Evolutionary conservation across 2,797 vertebrate species (phyloP), one percentile per base, ranked within the genome.

Genomic region (Chromis chromis): DNA sequence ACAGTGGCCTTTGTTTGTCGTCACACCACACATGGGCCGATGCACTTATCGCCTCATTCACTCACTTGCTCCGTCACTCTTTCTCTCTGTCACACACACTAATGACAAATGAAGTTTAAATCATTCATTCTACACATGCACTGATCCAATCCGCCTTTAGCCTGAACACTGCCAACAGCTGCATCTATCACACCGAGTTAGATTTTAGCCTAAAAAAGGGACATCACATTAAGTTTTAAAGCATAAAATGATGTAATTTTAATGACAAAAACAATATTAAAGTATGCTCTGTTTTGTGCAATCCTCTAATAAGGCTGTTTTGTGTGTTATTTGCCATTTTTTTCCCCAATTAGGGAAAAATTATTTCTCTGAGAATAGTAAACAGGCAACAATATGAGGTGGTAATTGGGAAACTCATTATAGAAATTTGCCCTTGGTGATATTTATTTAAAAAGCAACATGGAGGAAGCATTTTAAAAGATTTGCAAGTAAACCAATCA

Each of bases 1-100:
- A 81, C 67, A 74, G 70, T 74, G 64, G 85, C 77, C 74, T 59
- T 40, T 64, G 76, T 87, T 74, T 84, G 75, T 88, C 79, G 81
- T 84, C 65, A 57, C 21, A 14, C 27, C 12, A 63, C 59, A 54
- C 54, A 49, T 4, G 31, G 25, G 49, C 58, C 4, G 16, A 6
- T 40, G 59, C 16, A 13, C 33, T 55, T 19, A 50, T 19, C 17
- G 16, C 13, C 58, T 22, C 61, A 68, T 49, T 70, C 39, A 9
- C 55, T 53, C 16, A 50, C 48, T 36, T 36, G 2, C 10, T 11
- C 11, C 10, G 33, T 36, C 33, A 7, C 16, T 2, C 5, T 48
- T 39, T 22, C 44, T 39, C 58, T 58, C 49, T 28, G 25, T 46
- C 63, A 54, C 27, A 11, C 28, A 22, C 57, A 9, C 28, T 31